Percentiles rank a stretch among this genome's conserved stretches.
Conservation (phyloP, 2,888 invertebrate genomes). For the Griposia aprilina region DNA sequence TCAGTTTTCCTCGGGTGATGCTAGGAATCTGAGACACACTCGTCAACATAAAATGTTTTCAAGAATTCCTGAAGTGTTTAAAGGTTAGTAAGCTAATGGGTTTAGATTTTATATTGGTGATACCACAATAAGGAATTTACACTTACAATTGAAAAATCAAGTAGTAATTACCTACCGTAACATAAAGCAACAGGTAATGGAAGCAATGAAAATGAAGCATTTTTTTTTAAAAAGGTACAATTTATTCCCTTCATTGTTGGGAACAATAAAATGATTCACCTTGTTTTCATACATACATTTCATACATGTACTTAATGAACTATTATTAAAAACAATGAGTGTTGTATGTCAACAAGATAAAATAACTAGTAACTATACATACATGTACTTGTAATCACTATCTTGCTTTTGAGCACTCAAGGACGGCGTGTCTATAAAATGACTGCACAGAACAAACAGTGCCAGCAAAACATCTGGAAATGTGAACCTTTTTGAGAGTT, state of each 20-base stretch:
- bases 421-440: constrained; percentile 36
- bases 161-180: neutral
- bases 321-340: constrained; percentile 53
- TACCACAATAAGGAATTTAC: neutral
- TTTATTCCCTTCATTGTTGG: neutral
- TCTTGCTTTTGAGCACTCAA: constrained; percentile 40
- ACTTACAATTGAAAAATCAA: neutral
- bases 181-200: neutral
- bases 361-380: constrained; percentile 29
- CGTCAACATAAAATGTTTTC: neutral
- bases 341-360: constrained; percentile 49
- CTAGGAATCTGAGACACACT: neutral
- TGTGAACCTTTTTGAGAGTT: neutral
- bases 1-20: neutral
- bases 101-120: constrained; percentile 2
- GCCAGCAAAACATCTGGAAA: constrained; percentile 19
- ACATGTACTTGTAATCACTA: constrained; percentile 27
- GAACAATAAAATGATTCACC: constrained; percentile 29
- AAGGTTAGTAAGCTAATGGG: neutral
- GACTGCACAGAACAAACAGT: constrained; percentile 42
- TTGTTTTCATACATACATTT: constrained; percentile 16
- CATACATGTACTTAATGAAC: constrained; percentile 32
- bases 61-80: constrained; percentile 1
- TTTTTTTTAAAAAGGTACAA: neutral
- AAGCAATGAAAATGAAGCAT: neutral